Conservation (phyloP, 1,140 invertebrate species). For the Gryllus bimaculatus region DNA sequence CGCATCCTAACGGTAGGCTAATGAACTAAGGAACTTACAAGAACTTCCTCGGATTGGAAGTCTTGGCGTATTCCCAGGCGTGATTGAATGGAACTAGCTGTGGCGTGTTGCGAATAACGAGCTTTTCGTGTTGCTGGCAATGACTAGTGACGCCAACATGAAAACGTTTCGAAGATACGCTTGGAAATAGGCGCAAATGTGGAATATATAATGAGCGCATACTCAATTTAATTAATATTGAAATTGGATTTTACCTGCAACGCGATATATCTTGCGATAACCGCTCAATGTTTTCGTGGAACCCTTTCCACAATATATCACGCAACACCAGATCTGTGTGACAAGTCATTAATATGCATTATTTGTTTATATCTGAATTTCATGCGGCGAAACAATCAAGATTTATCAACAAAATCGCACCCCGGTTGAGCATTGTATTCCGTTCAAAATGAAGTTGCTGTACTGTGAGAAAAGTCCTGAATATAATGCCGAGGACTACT, state of each 20-base stretch:
- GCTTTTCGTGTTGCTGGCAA: too few species aligned
- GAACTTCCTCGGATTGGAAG: too few species aligned
- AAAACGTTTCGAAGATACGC: too few species aligned
- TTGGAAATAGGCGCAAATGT: not conserved
- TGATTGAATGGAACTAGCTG: too few species aligned
- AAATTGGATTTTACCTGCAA: not conserved
- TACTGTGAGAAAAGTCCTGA: too few species aligned
- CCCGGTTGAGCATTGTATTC: not conserved
- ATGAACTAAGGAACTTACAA: too few species aligned
- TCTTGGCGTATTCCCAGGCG: too few species aligned
- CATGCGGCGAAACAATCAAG: not conserved
- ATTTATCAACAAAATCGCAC: not conserved
- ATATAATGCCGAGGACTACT: too few species aligned
- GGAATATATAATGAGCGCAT: not conserved
- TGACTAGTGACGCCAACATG: too few species aligned
- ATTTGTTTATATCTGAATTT: not conserved
- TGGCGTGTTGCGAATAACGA: too few species aligned
- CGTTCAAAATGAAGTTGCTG: not conserved
- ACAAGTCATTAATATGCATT: not conserved
- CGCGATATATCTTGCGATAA: not conserved
- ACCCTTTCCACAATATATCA: not conserved
- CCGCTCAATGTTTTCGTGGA: not conserved
- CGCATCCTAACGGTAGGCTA: too few species aligned
- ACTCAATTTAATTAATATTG: slow-evolving; percentile 1
- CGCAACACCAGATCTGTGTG: not conserved